Percentiles rank a stretch among this genome's conserved stretches.
Evolutionary conservation across 2,888 invertebrate species (phyloP).

Genomic region (Anthrax anthrax): DNA sequence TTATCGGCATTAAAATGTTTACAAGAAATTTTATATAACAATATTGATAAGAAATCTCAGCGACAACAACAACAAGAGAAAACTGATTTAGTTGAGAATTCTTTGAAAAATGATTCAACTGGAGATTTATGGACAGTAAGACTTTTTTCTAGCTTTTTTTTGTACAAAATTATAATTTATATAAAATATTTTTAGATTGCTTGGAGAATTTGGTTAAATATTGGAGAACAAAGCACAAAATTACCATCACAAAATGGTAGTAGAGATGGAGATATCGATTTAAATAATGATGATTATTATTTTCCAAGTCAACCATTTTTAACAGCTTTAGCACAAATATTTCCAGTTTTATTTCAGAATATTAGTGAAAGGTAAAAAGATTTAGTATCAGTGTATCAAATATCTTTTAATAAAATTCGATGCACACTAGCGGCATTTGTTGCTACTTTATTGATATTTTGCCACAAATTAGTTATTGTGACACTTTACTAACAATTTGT

Average conservation of each 20-base stretch:
- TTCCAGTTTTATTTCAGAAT: conserved; percentile 86
- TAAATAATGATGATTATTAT: conserved; percentile 43
- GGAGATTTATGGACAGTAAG: conserved; percentile 55
- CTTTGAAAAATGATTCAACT: conserved; percentile 20
- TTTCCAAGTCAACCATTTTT: conserved; percentile 88
- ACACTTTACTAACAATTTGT: too few relatives aligned
- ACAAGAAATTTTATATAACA: conserved; percentile 80
- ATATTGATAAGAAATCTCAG: conserved; percentile 25
- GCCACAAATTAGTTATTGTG: too few relatives aligned
- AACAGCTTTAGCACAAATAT: conserved; percentile 88
- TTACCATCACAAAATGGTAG: conserved; percentile 34
- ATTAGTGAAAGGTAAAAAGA: conserved; percentile 51
- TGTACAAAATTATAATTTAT: too few relatives aligned
- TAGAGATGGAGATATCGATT: conserved; percentile 8
- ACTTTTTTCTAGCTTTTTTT: too few relatives aligned
- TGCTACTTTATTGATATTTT: too few relatives aligned
- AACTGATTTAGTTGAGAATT: conserved; percentile 26
- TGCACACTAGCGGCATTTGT: too few relatives aligned
- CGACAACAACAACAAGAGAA: background rate
- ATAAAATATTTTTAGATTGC: conserved; percentile 39
- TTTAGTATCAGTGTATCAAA: too few relatives aligned
- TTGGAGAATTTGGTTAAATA: conserved; percentile 78
- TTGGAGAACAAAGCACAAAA: conserved; percentile 64
- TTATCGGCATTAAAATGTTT: conserved; percentile 92
- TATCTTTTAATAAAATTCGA: too few relatives aligned